Base-by-base conservation (phyloP, 2,888 invertebrate species). In the Eremobia ochroleuca region DNA sequence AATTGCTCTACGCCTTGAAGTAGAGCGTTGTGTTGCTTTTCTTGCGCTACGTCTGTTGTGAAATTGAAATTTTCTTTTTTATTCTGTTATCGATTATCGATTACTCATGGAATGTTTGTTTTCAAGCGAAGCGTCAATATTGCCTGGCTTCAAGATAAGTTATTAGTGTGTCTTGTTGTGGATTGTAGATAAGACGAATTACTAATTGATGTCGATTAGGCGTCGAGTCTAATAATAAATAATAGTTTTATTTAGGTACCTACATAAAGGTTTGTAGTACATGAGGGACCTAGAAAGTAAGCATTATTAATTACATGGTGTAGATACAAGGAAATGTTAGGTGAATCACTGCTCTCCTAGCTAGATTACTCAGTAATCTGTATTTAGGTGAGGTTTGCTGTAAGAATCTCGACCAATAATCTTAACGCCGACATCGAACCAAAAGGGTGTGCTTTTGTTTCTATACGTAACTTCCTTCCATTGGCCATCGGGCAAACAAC, bases 1-100 rank as follows among this genome's bases (percentile, higher is more conserved):
- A 99, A 99, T 92, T 97, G 97, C 95, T 98, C 98, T 91, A 98
- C 97, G 87, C 97, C 98, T 89, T 98, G 97, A 91, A 98, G 98
- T 88, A 99, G 97, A 89, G 98, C 98, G 91, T 97, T 97, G 95
- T 98, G 98, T 92, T 97, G 98, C 93, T 97, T 97, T 95, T 98
- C 98, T 96, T 98, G 97, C 91, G 97, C 97, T 93, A 98, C 97
- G 97, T 98, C 98, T 98, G 97, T 91, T 85, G 88, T 91, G 75
- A 88, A 91, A 90, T 87, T 80, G 74, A 89, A 87, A 87, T 81
- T 77, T 81, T 81, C 67, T 74, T 84, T 80, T 80, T 79, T 82
- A 85, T 76, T 84, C 75, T 72, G 77, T 69, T 85, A 82, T 78
- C 82, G 70, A 52, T 76, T 43, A 34, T 4, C 34, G n/a, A n/a